These are phyloP conservation scores for Dendronephthya gigantea DNA, from an alignment of 64 coral and sea anemone species.

Conservation along the genomic window DNA sequence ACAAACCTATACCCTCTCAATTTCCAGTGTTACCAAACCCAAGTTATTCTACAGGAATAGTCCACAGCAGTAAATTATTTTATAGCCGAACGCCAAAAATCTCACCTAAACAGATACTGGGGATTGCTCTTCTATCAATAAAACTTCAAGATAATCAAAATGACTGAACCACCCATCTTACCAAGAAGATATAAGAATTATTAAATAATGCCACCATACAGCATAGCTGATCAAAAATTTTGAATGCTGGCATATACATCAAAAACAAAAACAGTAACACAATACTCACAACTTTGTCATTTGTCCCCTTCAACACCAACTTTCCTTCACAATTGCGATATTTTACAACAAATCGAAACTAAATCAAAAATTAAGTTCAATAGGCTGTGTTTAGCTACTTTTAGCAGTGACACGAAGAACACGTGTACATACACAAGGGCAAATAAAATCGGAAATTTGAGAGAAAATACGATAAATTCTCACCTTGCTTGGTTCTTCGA, in stretches of 20 bases:
- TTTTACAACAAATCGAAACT: slow-evolving; percentile 96
- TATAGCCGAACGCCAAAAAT: too few relatives aligned
- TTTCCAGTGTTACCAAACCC: too few relatives aligned
- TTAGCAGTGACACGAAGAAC: not conserved
- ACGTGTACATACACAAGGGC: not conserved
- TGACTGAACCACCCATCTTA: too few relatives aligned
- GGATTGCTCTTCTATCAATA: too few relatives aligned
- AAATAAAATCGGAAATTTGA: not conserved
- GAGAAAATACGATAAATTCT: not conserved
- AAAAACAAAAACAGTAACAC: not conserved
- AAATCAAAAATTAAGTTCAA: not conserved
- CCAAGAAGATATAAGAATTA: too few relatives aligned
- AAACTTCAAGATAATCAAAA: too few relatives aligned
- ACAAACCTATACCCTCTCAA: too few relatives aligned
- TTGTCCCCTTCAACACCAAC: slow-evolving; percentile 85
- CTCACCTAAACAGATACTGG: too few relatives aligned
- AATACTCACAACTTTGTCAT: slow-evolving; percentile 79
- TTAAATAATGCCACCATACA: too few relatives aligned
- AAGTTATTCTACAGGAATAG: too few relatives aligned
- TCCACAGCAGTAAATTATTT: too few relatives aligned
- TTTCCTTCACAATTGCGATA: slow-evolving; percentile 96
- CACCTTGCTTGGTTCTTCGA: slow-evolving; percentile 85
- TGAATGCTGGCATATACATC: not conserved
- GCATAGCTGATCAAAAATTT: too few relatives aligned
- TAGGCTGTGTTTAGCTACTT: not conserved